Conservation (phyloP, 2,888 invertebrate genomes). For the Notocelia uddmanniana region DNA sequence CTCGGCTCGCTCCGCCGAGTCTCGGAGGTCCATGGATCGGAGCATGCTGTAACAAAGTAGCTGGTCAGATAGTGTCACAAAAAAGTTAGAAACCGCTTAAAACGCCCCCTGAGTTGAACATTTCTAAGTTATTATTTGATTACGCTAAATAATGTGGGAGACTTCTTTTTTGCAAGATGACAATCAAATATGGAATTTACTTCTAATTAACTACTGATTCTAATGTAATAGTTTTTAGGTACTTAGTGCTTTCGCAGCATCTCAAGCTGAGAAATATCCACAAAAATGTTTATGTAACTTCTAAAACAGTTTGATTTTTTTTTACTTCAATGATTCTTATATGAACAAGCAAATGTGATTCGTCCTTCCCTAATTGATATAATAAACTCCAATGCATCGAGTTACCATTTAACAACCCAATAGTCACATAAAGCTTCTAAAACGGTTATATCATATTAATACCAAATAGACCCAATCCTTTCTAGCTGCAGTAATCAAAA, state of each 20-base stretch:
- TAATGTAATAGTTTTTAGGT: neutral
- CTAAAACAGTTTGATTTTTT: neutral
- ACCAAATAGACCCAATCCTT: neutral
- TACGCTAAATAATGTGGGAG: no score
- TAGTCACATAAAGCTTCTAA: neutral
- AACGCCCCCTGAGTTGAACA: neutral
- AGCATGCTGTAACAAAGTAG: conserved; percentile 84
- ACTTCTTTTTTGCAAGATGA: no score
- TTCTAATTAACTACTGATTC: neutral
- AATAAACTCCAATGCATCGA: neutral
- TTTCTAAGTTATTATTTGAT: no score
- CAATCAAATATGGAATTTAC: no score
- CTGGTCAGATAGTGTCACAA: conserved; percentile 14
- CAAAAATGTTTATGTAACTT: neutral
- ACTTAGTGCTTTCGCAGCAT: neutral
- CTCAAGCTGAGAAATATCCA: neutral
- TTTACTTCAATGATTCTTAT: neutral
- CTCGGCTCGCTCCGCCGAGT: conserved; percentile 60
- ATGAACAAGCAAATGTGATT: neutral
- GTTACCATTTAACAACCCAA: neutral
- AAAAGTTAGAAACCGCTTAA: neutral
- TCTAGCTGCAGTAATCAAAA: conserved; percentile 25
- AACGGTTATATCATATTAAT: conserved; percentile 1
- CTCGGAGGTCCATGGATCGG: conserved; percentile 88
- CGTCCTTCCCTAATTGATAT: neutral